Conservation (phyloP, 2,113 vertebrate species). For the Heterochromis multidens region DNA sequence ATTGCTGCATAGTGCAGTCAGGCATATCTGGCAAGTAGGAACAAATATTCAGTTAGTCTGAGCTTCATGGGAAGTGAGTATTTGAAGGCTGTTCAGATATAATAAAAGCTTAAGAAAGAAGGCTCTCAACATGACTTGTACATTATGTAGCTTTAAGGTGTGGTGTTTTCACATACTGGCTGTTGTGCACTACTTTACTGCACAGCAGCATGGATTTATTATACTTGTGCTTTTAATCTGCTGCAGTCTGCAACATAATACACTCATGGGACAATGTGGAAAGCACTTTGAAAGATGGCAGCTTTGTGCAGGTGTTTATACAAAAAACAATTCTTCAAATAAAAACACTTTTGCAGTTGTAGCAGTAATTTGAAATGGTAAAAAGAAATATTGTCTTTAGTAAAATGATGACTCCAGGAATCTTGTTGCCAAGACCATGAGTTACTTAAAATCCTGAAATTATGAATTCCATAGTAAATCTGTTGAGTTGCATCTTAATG, state of each 20-base stretch:
- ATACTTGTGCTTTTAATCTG: not conserved
- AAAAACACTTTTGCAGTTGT: not conserved
- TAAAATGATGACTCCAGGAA: not conserved
- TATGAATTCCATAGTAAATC: not conserved
- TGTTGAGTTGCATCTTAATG: not conserved
- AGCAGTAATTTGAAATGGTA: too few species aligned
- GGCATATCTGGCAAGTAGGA: not conserved
- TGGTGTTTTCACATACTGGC: not conserved
- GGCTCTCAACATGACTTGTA: not conserved
- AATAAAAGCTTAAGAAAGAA: not conserved
- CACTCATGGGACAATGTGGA: not conserved
- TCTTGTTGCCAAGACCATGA: not conserved
- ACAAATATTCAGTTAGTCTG: not conserved
- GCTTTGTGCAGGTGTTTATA: not conserved
- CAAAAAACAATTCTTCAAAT: not conserved
- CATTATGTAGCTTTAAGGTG: not conserved
- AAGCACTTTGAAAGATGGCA: not conserved
- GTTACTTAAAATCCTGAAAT: not conserved
- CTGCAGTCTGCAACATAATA: not conserved
- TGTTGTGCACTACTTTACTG: not conserved
- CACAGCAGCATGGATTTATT: not conserved
- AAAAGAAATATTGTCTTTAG: not conserved
- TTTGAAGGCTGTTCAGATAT: conserved; percentile 6
- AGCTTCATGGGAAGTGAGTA: conserved; percentile 1
- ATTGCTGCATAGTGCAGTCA: not conserved